phyloP scores from a whole-genome alignment of 2,113 vertebrate genomes.

The Abramis brama region DNA sequence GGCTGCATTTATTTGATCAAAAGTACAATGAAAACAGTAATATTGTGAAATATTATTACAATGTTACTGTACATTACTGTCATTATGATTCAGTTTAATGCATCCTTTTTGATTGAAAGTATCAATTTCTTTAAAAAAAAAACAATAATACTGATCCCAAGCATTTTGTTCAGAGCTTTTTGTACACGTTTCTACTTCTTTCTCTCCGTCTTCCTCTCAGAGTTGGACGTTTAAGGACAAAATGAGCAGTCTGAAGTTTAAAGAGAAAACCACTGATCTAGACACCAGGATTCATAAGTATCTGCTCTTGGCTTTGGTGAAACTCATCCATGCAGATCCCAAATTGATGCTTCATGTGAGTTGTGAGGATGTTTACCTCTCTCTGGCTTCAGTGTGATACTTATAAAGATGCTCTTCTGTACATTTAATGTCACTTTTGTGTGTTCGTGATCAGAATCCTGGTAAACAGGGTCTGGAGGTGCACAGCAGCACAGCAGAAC shows the following conservation, averaged over 20 bases:
- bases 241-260: conserved; percentile 98
- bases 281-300: conserved; percentile 83
- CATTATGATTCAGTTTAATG: not conserved
- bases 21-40: not conserved
- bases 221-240: conserved; percentile 98
- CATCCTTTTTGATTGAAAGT: not conserved
- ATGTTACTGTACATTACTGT: not conserved
- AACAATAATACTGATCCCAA: not conserved
- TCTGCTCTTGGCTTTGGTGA: conserved; percentile 92
- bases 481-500: conserved; percentile 91
- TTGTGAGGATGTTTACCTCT: not conserved
- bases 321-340: conserved; percentile 95
- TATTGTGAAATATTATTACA: not conserved
- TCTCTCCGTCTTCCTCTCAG: conserved; percentile 67
- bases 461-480: conserved; percentile 90
- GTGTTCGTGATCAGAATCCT: conserved; percentile 78
- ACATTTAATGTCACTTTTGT: not conserved
- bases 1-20: not conserved
- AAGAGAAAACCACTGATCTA: conserved; percentile 93
- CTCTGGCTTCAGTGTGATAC: not conserved
- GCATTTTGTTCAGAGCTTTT: not conserved
- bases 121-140: no score
- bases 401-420: not conserved
- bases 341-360: conserved; percentile 96
- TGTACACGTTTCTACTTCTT: not conserved